Conservation (phyloP, 1,140 invertebrate species). For the Tetranychus cinnabarinus region DNA sequence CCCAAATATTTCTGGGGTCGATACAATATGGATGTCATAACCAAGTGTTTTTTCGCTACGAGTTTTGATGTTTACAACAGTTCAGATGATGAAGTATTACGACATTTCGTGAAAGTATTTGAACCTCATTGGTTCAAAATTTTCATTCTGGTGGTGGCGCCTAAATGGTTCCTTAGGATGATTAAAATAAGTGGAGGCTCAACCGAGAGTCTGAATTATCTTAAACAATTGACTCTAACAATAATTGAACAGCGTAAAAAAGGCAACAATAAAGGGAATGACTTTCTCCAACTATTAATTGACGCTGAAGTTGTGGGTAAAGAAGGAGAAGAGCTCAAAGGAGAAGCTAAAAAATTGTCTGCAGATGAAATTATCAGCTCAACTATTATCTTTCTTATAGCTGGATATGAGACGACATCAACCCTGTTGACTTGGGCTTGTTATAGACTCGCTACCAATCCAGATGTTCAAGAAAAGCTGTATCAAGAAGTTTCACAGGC, state of each 20-base stretch:
- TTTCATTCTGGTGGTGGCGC: background rate
- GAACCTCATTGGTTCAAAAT: background rate
- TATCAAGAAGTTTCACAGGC: too few species aligned
- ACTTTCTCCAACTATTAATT: background rate
- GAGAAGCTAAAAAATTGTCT: background rate
- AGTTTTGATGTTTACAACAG: conserved; percentile 26
- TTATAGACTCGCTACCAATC: too few species aligned
- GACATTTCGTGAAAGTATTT: background rate
- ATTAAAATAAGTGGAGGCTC: background rate
- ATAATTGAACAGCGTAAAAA: background rate
- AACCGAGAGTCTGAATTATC: background rate
- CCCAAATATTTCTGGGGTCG: conserved; percentile 5
- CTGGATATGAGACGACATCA: conserved; percentile 37
- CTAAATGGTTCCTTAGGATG: background rate
- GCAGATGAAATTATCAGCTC: conserved; percentile 35
- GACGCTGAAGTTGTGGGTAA: background rate
- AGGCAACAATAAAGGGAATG: background rate
- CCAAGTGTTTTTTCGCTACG: conserved; percentile 27
- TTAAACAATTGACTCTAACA: background rate
- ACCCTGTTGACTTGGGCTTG: conserved; percentile 10
- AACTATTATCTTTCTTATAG: conserved; percentile 36
- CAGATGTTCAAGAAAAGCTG: too few species aligned
- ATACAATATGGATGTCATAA: conserved; percentile 35
- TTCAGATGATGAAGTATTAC: conserved; percentile 19
- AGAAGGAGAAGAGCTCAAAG: background rate